Percentiles rank a stretch among this genome's conserved stretches.
Conservation (phyloP, 2,113 vertebrate genomes). For the Sinocyclocheilus grahami region DNA sequence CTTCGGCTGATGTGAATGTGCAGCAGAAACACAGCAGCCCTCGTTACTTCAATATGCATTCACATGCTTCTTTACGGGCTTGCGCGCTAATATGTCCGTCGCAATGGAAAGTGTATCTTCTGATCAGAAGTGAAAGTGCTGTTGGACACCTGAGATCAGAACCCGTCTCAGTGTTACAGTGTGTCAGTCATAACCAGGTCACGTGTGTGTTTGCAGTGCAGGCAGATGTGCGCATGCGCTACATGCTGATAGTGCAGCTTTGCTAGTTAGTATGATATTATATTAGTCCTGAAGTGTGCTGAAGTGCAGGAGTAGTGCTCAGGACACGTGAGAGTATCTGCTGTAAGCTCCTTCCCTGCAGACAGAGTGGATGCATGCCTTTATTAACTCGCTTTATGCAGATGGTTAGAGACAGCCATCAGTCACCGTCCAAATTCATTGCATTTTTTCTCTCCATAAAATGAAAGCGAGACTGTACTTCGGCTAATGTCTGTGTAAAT, state of each 20-base stretch:
- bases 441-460: not conserved
- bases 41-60: not conserved
- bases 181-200: slow-evolving; percentile 36
- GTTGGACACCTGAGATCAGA: not conserved
- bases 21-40: not conserved
- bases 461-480: not conserved
- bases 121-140: slow-evolving; percentile 34
- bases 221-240: no score
- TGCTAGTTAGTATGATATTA: no score
- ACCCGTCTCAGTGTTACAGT: not conserved
- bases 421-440: not conserved
- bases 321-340: not conserved
- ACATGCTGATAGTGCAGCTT: no score
- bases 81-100: no score
- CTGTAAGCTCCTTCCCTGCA: not conserved
- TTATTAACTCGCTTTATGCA: not conserved
- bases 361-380: not conserved
- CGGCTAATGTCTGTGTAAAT: no score
- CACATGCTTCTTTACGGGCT: no score
- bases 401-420: not conserved
- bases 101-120: not conserved
- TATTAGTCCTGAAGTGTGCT: no score
- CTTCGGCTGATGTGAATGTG: not conserved
- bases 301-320: not conserved
- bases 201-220: no score